Percentiles rank a stretch among this genome's conserved stretches.
These are phyloP conservation scores for Drosophila repletoides DNA, from an alignment of 1,140 invertebrate species.

Conservation along the genomic window DNA sequence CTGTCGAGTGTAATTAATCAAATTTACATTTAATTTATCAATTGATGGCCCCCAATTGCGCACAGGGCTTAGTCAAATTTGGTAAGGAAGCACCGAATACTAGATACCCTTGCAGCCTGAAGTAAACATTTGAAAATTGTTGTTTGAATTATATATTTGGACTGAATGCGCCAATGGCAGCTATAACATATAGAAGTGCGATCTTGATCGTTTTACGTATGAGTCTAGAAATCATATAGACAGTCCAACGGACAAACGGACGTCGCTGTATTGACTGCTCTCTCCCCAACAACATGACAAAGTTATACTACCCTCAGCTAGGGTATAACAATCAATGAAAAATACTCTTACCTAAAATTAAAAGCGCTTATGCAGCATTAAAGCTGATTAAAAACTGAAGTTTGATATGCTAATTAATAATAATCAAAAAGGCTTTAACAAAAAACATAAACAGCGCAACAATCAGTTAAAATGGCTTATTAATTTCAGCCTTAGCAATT, in stretches of 20 bases:
- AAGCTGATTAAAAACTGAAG: constrained; percentile 10
- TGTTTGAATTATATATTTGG: no score
- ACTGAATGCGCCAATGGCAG: no score
- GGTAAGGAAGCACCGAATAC: no score
- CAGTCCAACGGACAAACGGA: no score
- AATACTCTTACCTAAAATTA: constrained; percentile 7
- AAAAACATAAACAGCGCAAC: neutral
- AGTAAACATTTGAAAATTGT: no score
- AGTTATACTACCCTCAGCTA: no score
- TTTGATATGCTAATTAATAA: constrained; percentile 35
- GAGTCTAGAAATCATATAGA: no score
- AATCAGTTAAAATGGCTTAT: constrained; percentile 1
- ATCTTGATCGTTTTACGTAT: no score
- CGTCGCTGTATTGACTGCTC: no score
- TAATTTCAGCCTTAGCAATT: neutral
- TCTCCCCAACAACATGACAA: no score
- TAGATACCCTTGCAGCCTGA: no score
- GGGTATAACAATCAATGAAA: constrained; percentile 14
- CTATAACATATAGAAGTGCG: no score
- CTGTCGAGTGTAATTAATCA: constrained; percentile 31
- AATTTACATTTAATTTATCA: constrained; percentile 42
- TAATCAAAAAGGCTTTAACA: neutral
- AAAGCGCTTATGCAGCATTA: constrained; percentile 35
- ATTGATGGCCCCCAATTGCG: neutral
- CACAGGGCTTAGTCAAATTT: neutral